Percentiles rank a stretch among this genome's conserved stretches.
Conservation (phyloP, 1,140 invertebrate genomes). For the Ganaspis sp. region DNA sequence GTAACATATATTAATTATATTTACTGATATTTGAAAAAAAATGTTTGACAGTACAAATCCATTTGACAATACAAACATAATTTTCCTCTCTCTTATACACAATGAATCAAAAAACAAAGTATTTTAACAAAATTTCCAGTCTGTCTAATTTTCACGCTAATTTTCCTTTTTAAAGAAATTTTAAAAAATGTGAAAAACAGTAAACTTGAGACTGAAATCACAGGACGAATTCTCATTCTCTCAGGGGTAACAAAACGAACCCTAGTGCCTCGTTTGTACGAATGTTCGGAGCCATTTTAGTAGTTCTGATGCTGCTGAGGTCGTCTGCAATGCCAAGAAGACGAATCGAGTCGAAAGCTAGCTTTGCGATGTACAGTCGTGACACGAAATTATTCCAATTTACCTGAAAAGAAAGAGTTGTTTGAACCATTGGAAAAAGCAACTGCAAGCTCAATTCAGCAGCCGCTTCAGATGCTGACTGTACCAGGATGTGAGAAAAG, state of each 20-base stretch:
- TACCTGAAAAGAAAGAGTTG: not conserved
- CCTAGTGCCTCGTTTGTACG: constrained; percentile 43
- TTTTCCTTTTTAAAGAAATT: not conserved
- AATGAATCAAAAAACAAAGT: too few relatives aligned
- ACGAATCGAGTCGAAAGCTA: constrained; percentile 48
- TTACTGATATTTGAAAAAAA: too few relatives aligned
- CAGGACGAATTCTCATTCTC: not conserved
- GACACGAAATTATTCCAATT: constrained; percentile 3
- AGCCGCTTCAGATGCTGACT: constrained; percentile 17
- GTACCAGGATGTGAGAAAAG: constrained; percentile 45
- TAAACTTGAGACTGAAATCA: not conserved
- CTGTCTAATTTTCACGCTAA: too few relatives aligned
- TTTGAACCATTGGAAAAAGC: not conserved
- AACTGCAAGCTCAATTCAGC: constrained; percentile 14
- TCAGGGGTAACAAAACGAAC: constrained; percentile 15
- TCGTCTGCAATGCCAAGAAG: constrained; percentile 36
- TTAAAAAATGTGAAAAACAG: not conserved
- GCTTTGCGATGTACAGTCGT: constrained; percentile 1
- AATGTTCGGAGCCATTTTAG: not conserved
- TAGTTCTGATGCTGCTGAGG: constrained; percentile 15
- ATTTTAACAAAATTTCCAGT: too few relatives aligned
- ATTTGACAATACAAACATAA: too few relatives aligned
- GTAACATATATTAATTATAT: too few relatives aligned
- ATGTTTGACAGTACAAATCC: too few relatives aligned
- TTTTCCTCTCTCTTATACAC: too few relatives aligned